phyloP scores from a whole-genome alignment of 2,797 vertebrate genomes.

The Poeciliopsis turneri region DNA sequence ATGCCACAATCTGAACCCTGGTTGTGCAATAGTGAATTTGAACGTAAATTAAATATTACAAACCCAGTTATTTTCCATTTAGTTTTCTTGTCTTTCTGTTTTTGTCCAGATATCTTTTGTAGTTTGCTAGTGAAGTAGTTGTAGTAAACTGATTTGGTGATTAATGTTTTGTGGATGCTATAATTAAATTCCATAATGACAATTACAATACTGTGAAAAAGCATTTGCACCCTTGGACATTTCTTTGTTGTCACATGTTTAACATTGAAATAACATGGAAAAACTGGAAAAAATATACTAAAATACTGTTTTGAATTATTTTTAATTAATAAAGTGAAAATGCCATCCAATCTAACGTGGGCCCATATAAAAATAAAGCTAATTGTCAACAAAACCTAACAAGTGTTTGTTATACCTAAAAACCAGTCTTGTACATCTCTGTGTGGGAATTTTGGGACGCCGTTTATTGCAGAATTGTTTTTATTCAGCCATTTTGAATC shows the following conservation, averaged over 20 bases:
- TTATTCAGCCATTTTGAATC: background rate
- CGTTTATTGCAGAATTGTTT: background rate
- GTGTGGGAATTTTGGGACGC: background rate
- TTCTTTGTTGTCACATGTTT: background rate
- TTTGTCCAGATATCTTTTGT: background rate
- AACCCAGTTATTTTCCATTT: background rate
- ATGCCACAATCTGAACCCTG: background rate
- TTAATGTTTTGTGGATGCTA: background rate
- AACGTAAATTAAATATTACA: background rate
- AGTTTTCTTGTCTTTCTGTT: background rate
- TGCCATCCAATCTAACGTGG: background rate
- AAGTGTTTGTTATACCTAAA: background rate
- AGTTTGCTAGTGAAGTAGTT: background rate
- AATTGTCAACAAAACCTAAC: background rate
- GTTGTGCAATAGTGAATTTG: background rate
- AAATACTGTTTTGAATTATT: background rate
- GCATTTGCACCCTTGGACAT: background rate
- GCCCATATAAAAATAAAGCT: background rate
- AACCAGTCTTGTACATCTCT: background rate
- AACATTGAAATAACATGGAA: background rate
- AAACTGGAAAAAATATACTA: too few species aligned
- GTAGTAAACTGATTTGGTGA: background rate
- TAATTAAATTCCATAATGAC: background rate
- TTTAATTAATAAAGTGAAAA: background rate
- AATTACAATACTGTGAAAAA: background rate